Evolutionary conservation across 2,113 vertebrate species (phyloP), one percentile per base, ranked within the genome.

Genomic region (Nanorana parkeri): DNA sequence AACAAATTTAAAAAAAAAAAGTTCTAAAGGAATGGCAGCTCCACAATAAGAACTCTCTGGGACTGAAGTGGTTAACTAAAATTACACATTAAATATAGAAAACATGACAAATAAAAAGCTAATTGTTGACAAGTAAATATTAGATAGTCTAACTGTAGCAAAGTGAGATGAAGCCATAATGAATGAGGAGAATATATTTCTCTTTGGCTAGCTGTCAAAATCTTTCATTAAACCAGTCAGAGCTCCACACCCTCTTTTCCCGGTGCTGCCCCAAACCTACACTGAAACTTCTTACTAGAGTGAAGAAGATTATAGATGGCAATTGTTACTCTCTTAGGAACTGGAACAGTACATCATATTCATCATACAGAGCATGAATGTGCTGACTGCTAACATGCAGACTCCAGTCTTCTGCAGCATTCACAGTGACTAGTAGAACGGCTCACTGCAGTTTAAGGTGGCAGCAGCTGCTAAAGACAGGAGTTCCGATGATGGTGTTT

Each of bases 211-310:
- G 20, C 64, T 66, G 67, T 64, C 68, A 82, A 41, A 56, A 56
- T 23, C 28, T 71, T 78, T 78, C 55, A 29, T 74, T 77, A 76
- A 77, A 69, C 28, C 51, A 63, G 26, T 23, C 75, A 78, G 76
- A 52, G 52, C 21, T 56, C 64, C 68, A 71, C 56, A 72, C 75
- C 82, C 72, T 71, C 68, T 64, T 65, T 78, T 69, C 75, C 28
- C 21, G 61, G 68, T 75, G 63, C 69, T 71, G 67, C 80, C 80
- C 71, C 79, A 81, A 75, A 58, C 67, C 61, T 82, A 82, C 47
- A 82, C 71, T 75, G 80, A 75, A 56, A 67, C 63, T 8, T 75
- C 51, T 68, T 60, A 68, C 63, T 76, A 55, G 64, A 83, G 71
- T 41, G 20, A 17, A 24, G 69, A 26, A 73, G 80, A 65, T 81